Percentiles rank a stretch among this genome's conserved stretches.
phyloP scores from a whole-genome alignment of 2,797 vertebrate species.

The Helostoma temminkii region DNA sequence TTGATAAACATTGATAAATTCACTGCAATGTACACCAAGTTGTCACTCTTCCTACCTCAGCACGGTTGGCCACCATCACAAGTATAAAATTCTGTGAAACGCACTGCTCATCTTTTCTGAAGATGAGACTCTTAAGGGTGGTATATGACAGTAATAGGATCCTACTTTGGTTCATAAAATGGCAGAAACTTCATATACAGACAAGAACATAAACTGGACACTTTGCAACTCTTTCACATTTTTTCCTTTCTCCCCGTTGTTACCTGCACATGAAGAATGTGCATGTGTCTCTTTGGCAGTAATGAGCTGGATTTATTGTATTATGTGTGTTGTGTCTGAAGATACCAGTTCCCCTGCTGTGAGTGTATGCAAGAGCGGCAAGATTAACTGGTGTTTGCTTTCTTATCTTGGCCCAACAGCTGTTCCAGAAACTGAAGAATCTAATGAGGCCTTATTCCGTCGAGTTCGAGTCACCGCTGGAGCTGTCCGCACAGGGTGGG shows the following conservation, averaged over 20 bases:
- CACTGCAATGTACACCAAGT: too few relatives aligned
- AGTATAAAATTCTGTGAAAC: too few relatives aligned
- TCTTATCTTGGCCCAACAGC: constrained; percentile 87
- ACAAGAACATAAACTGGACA: constrained; percentile 2
- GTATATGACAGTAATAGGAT: neutral
- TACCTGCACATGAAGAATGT: constrained; percentile 28
- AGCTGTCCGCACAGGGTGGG: constrained; percentile 98
- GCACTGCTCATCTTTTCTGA: too few relatives aligned
- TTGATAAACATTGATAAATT: too few relatives aligned
- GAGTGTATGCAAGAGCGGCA: constrained; percentile 33
- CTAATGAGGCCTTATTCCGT: constrained; percentile 98
- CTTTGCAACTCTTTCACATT: neutral
- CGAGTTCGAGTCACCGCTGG: constrained; percentile 96
- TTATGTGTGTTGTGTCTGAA: constrained; percentile 19
- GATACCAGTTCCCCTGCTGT: constrained; percentile 39
- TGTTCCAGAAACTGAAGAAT: constrained; percentile 98
- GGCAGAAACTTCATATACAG: neutral
- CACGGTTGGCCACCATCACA: too few relatives aligned
- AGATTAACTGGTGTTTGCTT: constrained; percentile 65
- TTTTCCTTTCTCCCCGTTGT: constrained; percentile 25
- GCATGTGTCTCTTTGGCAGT: constrained; percentile 11
- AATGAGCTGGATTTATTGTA: constrained; percentile 41
- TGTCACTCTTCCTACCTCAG: too few relatives aligned
- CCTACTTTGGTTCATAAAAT: neutral
- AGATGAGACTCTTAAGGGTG: too few relatives aligned